Conservation (phyloP, 2,888 invertebrate species). For the Pseudococcus viburni region DNA sequence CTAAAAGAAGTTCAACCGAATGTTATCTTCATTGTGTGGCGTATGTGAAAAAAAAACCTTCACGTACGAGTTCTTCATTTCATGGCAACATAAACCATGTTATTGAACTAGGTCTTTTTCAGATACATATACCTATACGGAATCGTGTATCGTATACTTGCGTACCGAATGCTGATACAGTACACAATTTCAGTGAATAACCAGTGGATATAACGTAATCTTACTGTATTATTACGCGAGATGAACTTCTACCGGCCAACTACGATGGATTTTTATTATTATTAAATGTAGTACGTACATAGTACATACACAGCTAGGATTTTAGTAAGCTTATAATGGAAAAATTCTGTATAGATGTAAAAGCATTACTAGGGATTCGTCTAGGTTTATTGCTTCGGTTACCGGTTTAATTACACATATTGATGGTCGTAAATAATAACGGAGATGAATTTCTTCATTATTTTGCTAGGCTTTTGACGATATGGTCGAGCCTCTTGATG, state of each 20-base stretch:
- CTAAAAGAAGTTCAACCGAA: not conserved
- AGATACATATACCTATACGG: not conserved
- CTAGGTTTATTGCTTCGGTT: not conserved
- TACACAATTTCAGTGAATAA: slow-evolving; percentile 4
- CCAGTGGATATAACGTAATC: not conserved
- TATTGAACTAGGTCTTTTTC: not conserved
- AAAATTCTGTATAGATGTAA: not conserved
- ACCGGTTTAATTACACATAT: not conserved
- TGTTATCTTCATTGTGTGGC: not conserved
- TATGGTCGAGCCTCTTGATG: too few relatives aligned
- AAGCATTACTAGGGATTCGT: not conserved
- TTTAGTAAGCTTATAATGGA: not conserved
- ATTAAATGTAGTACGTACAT: not conserved
- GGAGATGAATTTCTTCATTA: too few relatives aligned
- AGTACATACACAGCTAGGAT: not conserved
- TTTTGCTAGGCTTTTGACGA: too few relatives aligned
- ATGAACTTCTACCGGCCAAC: not conserved
- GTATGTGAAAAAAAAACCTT: not conserved
- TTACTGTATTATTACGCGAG: not conserved
- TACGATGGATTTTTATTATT: too few relatives aligned
- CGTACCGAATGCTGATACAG: not conserved
- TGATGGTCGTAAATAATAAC: not conserved
- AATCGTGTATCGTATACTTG: too few relatives aligned
- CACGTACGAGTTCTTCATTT: not conserved
- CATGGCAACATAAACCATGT: slow-evolving; percentile 10